These are phyloP conservation scores for Epicauta chinensis DNA, from an alignment of 1,140 invertebrate genomes.

Conservation along the genomic window DNA sequence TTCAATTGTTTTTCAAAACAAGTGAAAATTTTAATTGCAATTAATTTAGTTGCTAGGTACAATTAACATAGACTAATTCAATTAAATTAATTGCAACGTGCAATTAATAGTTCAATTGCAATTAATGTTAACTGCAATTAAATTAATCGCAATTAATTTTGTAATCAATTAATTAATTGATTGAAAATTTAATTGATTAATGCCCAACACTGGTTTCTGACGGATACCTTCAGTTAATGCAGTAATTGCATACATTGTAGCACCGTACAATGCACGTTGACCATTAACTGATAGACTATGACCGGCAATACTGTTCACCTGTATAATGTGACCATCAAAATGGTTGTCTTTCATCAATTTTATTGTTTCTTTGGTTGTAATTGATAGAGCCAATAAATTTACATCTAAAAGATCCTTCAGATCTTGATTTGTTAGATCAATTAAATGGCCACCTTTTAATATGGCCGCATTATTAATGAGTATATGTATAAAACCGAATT, in stretches of 20 bases:
- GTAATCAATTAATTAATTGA: too few relatives aligned
- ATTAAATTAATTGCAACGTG: too few relatives aligned
- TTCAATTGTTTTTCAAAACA: too few relatives aligned
- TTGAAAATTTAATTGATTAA: too few relatives aligned
- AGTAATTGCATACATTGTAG: constrained; percentile 50
- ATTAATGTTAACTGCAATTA: too few relatives aligned
- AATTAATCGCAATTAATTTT: too few relatives aligned
- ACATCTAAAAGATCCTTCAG: constrained; percentile 5
- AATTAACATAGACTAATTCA: too few relatives aligned
- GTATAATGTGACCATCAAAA: constrained; percentile 16
- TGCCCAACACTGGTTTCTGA: too few relatives aligned
- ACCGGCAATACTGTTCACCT: constrained; percentile 25
- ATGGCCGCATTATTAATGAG: constrained; percentile 62
- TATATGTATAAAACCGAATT: constrained; percentile 55
- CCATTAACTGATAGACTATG: neutral
- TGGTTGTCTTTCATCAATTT: constrained; percentile 25
- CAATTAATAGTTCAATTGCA: too few relatives aligned
- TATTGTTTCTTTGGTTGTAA: constrained; percentile 50
- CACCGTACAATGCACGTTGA: constrained; percentile 41
- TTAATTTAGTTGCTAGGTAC: too few relatives aligned
- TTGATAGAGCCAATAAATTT: constrained; percentile 42
- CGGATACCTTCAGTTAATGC: constrained; percentile 49
- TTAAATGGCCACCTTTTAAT: neutral
- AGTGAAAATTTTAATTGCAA: too few relatives aligned
- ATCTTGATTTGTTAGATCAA: constrained; percentile 9